Evolutionary conservation across 2,888 invertebrate species (phyloP).

Genomic region (Oligia strigilis): DNA sequence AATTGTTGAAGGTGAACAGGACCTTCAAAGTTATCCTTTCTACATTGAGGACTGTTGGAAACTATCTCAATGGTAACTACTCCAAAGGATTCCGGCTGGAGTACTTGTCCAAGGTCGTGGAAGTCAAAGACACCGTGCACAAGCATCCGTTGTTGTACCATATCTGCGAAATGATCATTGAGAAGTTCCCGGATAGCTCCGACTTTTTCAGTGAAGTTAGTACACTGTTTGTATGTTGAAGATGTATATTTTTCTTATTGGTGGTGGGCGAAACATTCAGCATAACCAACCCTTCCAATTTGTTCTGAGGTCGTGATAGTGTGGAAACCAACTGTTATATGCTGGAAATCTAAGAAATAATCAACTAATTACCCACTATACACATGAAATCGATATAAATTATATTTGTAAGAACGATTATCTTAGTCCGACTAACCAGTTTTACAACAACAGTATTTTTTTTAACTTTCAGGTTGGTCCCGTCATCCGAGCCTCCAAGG

Average conservation of each 20-base stretch:
- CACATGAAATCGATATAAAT: neutral
- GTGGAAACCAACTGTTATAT: neutral
- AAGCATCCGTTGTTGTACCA: constrained; percentile 99
- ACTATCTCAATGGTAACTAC: constrained; percentile 97
- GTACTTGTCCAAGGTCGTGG: constrained; percentile 98
- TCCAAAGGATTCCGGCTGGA: constrained; percentile 99
- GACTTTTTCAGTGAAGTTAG: constrained; percentile 99
- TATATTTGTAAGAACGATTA: neutral
- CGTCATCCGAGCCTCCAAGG: constrained; percentile 97
- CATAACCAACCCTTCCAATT: neutral
- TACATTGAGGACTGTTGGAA: constrained; percentile 98
- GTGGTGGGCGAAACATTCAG: constrained; percentile 2
- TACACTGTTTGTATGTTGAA: constrained; percentile 50
- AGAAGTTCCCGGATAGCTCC: constrained; percentile 98
- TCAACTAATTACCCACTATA: neutral
- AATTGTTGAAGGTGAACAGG: constrained; percentile 96
- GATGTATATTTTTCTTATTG: constrained; percentile 30
- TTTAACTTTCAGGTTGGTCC: constrained; percentile 93
- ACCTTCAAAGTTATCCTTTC: constrained; percentile 99
- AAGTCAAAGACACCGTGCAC: constrained; percentile 99
- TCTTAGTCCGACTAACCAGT: neutral
- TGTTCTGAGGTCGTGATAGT: neutral
- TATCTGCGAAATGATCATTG: constrained; percentile 99
- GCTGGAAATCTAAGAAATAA: neutral
- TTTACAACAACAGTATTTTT: neutral